Conservation (phyloP, 2,888 invertebrate genomes). For the Drosophila colorata region DNA sequence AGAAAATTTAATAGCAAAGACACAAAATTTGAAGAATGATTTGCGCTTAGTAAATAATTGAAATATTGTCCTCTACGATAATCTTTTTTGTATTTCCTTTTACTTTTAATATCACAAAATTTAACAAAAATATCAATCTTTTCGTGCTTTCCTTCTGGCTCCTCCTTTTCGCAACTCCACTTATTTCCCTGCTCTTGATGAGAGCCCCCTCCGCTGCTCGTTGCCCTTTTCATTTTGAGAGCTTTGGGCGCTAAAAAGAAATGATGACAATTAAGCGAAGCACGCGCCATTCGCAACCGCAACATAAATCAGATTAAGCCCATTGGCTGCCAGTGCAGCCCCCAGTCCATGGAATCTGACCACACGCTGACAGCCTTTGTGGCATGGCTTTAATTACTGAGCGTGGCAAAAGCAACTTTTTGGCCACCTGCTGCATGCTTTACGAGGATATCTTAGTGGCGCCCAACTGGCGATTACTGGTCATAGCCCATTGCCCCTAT, state of each 20-base stretch:
- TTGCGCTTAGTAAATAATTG: too few species aligned
- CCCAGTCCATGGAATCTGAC: slow-evolving; percentile 35
- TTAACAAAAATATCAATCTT: too few species aligned
- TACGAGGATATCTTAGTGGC: slow-evolving; percentile 38
- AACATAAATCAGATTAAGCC: slow-evolving; percentile 64
- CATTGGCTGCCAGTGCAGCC: background rate
- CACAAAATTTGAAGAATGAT: too few species aligned
- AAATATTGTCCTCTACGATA: too few species aligned
- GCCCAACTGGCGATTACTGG: slow-evolving; percentile 26
- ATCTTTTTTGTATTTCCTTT: background rate
- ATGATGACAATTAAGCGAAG: slow-evolving; percentile 71
- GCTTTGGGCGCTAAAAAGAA: slow-evolving; percentile 51
- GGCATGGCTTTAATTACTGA: slow-evolving; percentile 71
- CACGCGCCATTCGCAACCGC: slow-evolving; percentile 53
- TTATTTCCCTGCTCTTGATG: too few species aligned
- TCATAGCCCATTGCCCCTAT: slow-evolving; percentile 15
- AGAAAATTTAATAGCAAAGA: too few species aligned
- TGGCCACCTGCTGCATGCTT: slow-evolving; percentile 73
- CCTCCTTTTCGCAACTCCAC: background rate
- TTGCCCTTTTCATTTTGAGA: slow-evolving; percentile 11
- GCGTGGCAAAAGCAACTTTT: slow-evolving; percentile 40
- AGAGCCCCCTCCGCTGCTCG: too few species aligned
- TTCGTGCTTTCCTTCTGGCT: background rate
- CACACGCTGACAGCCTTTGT: slow-evolving; percentile 67
- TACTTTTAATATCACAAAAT: background rate